These are phyloP conservation scores for Parasteatoda lunata DNA, from an alignment of 2,888 invertebrate species.

Conservation along the genomic window DNA sequence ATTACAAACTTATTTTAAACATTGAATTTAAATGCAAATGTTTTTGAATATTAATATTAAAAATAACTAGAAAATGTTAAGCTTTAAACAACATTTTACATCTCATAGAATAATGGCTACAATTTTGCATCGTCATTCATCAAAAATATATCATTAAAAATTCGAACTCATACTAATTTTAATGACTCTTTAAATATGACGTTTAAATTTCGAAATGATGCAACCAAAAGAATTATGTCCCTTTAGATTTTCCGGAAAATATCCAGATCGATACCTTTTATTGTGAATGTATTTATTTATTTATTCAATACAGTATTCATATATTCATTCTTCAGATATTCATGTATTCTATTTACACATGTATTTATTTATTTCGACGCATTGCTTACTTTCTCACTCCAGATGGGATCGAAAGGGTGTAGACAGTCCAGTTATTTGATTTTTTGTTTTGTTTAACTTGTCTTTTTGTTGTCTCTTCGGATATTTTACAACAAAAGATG, in stretches of 20 bases:
- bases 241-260: too few relatives aligned
- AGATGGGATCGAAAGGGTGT: conserved; percentile 28
- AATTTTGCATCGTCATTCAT: neutral
- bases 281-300: conserved; percentile 68
- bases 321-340: conserved; percentile 65
- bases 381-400: conserved; percentile 40
- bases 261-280: conserved; percentile 58
- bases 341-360: conserved; percentile 68
- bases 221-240: too few relatives aligned
- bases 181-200: too few relatives aligned
- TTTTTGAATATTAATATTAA: too few relatives aligned
- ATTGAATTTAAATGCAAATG: too few relatives aligned
- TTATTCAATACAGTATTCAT: conserved; percentile 66
- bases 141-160: too few relatives aligned
- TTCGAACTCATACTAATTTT: too few relatives aligned
- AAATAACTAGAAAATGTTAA: too few relatives aligned
- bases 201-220: too few relatives aligned
- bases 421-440: conserved; percentile 39
- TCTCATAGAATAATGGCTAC: neutral
- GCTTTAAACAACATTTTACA: too few relatives aligned
- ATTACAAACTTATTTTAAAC: too few relatives aligned
- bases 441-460: conserved; percentile 7
- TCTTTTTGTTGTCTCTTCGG: conserved; percentile 13
- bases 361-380: conserved; percentile 68
- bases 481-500: conserved; percentile 25